phyloP scores from a whole-genome alignment of 2,113 vertebrate species.

The Pithys albifrons region DNA sequence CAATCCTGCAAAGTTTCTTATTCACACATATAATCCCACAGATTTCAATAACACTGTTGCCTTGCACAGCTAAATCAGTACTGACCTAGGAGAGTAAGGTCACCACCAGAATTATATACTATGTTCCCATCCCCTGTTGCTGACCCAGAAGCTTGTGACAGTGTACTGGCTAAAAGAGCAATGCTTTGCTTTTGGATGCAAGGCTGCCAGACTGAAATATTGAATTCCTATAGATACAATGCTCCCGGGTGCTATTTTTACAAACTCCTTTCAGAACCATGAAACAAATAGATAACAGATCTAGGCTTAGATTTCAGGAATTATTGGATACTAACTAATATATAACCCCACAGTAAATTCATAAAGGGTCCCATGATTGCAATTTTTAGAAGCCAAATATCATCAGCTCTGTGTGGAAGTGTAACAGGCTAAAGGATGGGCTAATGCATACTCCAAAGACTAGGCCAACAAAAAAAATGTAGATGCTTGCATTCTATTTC shows the following conservation, averaged over 20 bases:
- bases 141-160: not conserved
- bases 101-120: not conserved
- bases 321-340: not conserved
- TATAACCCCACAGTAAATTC: not conserved
- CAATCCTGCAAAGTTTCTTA: not conserved
- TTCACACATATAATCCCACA: not conserved
- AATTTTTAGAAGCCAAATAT: not conserved
- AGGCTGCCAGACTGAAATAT: slow-evolving; percentile 36
- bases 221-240: slow-evolving; percentile 7
- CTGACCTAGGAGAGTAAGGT: not conserved
- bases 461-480: not conserved
- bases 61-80: not conserved
- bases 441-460: not conserved
- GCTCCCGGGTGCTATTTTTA: slow-evolving; percentile 29
- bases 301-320: not conserved
- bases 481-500: not conserved
- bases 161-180: not conserved
- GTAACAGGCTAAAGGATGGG: not conserved
- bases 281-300: not conserved
- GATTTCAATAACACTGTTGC: not conserved
- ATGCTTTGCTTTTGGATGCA: not conserved
- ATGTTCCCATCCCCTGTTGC: not conserved
- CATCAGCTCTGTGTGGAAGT: not conserved
- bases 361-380: not conserved
- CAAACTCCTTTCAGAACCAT: not conserved